Percentiles rank a stretch among this genome's conserved stretches.
Evolutionary conservation across 2,888 invertebrate species (phyloP).

Genomic region (Schizaphis graminum): DNA sequence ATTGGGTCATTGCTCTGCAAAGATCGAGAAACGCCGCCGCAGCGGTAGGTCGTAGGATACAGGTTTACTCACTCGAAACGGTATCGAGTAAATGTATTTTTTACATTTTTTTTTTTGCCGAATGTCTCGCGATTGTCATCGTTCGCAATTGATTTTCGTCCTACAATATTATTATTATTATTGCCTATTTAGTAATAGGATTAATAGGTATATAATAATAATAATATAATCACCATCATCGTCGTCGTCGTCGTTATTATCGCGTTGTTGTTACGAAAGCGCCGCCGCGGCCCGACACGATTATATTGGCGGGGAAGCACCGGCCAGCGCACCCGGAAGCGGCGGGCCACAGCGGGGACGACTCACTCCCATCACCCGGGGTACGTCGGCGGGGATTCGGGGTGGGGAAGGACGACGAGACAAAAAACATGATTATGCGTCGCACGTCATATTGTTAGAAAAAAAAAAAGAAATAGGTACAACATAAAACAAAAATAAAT

Average conservation of each 20-base stretch:
- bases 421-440: neutral
- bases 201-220: neutral
- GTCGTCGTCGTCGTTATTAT: neutral
- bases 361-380: neutral
- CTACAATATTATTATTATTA: neutral
- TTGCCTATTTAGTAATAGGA: too few relatives aligned
- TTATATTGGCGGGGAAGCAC: neutral
- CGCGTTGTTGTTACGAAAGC: neutral
- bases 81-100: neutral
- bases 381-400: neutral
- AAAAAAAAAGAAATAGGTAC: neutral
- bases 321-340: constrained; percentile 17
- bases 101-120: neutral
- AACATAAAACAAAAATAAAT: neutral
- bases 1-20: neutral
- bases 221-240: neutral
- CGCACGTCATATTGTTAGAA: neutral
- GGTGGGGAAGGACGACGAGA: neutral
- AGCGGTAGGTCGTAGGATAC: neutral
- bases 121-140: neutral
- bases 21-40: neutral
- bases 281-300: neutral
- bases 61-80: neutral
- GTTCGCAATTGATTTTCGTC: neutral
- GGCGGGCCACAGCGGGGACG: neutral